Percentiles rank a stretch among this genome's conserved stretches.
Conservation (phyloP, 2,113 vertebrate species). For the Xenopus laevis region DNA sequence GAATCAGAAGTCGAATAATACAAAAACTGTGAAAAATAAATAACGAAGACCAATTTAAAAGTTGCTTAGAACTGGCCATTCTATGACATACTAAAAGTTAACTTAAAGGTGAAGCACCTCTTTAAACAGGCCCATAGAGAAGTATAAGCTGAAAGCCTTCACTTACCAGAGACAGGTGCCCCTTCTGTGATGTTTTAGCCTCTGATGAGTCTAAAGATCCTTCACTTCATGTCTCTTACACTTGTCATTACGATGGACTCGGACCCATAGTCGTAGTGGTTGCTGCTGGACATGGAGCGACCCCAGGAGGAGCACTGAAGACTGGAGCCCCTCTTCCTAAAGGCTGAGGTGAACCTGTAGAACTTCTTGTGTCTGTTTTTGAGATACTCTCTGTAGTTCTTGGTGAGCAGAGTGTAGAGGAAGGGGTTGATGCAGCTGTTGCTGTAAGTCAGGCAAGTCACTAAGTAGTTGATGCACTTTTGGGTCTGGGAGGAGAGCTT, state of each 20-base stretch:
- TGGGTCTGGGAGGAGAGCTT: constrained; percentile 73
- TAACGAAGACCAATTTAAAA: too few relatives aligned
- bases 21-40: too few relatives aligned
- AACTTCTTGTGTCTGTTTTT: constrained; percentile 77
- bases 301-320: constrained; percentile 78
- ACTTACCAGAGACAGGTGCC: constrained; percentile 54
- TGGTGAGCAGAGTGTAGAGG: constrained; percentile 84
- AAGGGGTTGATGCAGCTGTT: constrained; percentile 95
- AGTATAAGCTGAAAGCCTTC: too few relatives aligned
- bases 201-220: background rate
- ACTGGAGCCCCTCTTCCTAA: constrained; percentile 76
- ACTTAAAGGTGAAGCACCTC: too few relatives aligned
- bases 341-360: constrained; percentile 84
- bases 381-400: constrained; percentile 77
- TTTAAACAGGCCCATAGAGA: too few relatives aligned
- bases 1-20: too few relatives aligned
- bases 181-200: constrained; percentile 1
- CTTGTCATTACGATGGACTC: constrained; percentile 78
- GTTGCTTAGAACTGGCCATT: too few relatives aligned
- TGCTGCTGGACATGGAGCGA: constrained; percentile 75
- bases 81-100: too few relatives aligned
- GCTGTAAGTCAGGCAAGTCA: constrained; percentile 86
- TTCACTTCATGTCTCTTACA: constrained; percentile 68
- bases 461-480: constrained; percentile 88
- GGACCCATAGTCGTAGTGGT: constrained; percentile 77